Evolutionary conservation across 2,113 vertebrate species (phyloP), one percentile per base, ranked within the genome.

Genomic region (Cryptotis parvus): DNA sequence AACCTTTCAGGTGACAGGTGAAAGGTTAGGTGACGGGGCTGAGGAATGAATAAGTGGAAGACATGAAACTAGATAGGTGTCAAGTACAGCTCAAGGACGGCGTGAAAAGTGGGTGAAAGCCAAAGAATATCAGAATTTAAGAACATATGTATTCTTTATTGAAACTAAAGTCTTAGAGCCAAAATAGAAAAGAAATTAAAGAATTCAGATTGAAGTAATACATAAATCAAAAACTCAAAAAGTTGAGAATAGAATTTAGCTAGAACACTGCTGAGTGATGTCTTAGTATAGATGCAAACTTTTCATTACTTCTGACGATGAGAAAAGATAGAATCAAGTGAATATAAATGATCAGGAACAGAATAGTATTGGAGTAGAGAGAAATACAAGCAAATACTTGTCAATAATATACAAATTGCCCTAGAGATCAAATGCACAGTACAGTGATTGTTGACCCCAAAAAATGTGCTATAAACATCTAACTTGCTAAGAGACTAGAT

Each of bases 71-170:
- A 41, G 15, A 39, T 5, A 61, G 22, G 15, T 66, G 45, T 49
- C 45, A 49, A 49, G 45, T 49, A 49, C 10, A 49, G 45, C 45
- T 49, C 16, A 74, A 90, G n/a, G 58, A 72, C 16, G 43, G 12
- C 0, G 5, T 8, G 55, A 58, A 58, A 58, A 16, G 45, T 1
- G 1, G 0, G 58, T 9, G 27, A 12, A 39, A 61, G 18, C 4
- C 24, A 90, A 45, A 16, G 24, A 83, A 90, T 24, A 58, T 22
- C 22, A 58, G 55, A 58, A 58, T 58, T 58, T 58, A 58, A 58
- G 20, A 58, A 49, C 20, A 58, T 58, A 58, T 58, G 55, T 58
- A 58, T 58, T 24, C 22, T 20, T 55, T 58, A 14, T 58, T 58
- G 55, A 58, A 16, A 58, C 55, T 58, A 58, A 58, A 58, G 20